Base-by-base conservation (phyloP, 2,888 invertebrate species). In the Acrocyrtus sp. region DNA sequence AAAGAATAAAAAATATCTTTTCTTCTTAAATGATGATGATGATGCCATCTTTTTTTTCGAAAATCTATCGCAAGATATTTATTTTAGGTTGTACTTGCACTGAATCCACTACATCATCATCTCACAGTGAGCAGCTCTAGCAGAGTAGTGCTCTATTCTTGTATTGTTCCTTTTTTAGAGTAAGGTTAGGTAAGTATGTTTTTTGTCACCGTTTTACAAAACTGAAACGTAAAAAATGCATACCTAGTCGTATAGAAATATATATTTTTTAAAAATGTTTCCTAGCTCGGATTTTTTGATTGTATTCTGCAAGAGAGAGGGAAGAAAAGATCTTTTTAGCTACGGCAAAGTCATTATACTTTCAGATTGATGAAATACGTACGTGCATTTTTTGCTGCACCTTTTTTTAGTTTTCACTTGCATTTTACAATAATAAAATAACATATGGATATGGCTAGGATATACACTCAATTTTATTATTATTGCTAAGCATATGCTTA, bases 261-360 rank as follows among this genome's bases (percentile, higher is more conserved):
- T 10, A 39, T 10, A 39, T 10, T 39, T 39, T 39, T 39, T 12
- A n/a, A n/a, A n/a, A n/a, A n/a, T n/a, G 39, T 39, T 39, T 8
- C 12, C 39, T 10, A 10, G 39, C 12, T 10, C 39, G 12, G 12
- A 8, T 12, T 39, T 39, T 12, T 39, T 12, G 12, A 8, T 10
- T 8, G 39, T 39, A 10, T 39, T 56, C 41, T 65, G 53, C 15
- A 65, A 54, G 34, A 47, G 43, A 41, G 26, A 51, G 48, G 26
- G 26, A 45, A n/a, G 22, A 57, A 34, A 43, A 45, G 17, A 43
- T 26, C 58, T 34, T 58, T 58, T 58, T 58, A 43, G 45, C 19
- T 45, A 58, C 56, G 56, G 56, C 56, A 41, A n/a, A n/a, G n/a
- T 56, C 56, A 56, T 56, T 56, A 53, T 53, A 56, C 56, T 56